phyloP scores from a whole-genome alignment of 2,888 invertebrate genomes.

The Spatulosminthurus flaviceps region DNA sequence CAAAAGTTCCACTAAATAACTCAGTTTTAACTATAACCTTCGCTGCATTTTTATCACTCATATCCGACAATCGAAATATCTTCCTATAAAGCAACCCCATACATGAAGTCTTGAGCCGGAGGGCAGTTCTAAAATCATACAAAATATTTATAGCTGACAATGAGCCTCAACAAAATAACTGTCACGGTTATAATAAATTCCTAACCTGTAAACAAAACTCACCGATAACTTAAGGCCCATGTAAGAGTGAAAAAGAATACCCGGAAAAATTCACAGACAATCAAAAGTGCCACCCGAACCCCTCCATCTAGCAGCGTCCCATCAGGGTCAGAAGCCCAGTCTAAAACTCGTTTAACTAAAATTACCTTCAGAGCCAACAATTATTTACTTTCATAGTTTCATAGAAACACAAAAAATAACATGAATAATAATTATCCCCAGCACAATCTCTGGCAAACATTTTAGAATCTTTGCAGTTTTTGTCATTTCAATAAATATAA shows the following conservation, averaged over 20 bases:
- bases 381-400: too few species aligned
- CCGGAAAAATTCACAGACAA: slow-evolving; percentile 68
- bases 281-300: slow-evolving; percentile 68
- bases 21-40: slow-evolving; percentile 64
- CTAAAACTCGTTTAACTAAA: slow-evolving; percentile 68
- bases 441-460: too few species aligned
- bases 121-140: slow-evolving; percentile 64
- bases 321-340: slow-evolving; percentile 67
- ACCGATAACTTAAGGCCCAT: slow-evolving; percentile 69
- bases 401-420: too few species aligned
- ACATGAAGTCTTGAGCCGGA: slow-evolving; percentile 66
- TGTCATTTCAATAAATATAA: too few species aligned
- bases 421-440: too few species aligned
- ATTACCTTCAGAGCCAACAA: slow-evolving; percentile 65
- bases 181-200: too few species aligned
- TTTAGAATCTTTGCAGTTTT: too few species aligned
- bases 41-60: slow-evolving; percentile 67
- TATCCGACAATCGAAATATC: slow-evolving; percentile 65
- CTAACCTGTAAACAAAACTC: too few species aligned
- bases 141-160: too few species aligned
- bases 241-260: slow-evolving; percentile 68
- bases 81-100: slow-evolving; percentile 67
- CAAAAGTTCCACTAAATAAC: not conserved
- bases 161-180: too few species aligned
- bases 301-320: slow-evolving; percentile 67